These are phyloP conservation scores for Nanorana parkeri DNA, from an alignment of 2,113 vertebrate genomes.

Conservation along the genomic window DNA sequence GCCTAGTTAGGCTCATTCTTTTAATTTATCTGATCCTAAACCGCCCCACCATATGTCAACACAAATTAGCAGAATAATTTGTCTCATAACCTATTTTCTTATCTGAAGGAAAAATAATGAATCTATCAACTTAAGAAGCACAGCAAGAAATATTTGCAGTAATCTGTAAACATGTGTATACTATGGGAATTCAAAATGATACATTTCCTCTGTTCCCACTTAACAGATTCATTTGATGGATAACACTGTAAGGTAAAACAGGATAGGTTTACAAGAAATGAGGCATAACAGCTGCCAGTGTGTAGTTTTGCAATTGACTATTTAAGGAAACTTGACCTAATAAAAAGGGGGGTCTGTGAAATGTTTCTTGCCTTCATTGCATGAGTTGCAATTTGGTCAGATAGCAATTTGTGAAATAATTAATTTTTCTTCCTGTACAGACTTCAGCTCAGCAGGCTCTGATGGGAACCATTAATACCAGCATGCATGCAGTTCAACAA, in stretches of 20 bases:
- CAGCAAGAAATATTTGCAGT: slow-evolving; percentile 19
- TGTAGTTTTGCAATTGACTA: not conserved
- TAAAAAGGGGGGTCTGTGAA: not conserved
- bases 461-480: slow-evolving; percentile 98
- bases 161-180: slow-evolving; percentile 1
- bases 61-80: slow-evolving; percentile 34
- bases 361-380: too few species aligned
- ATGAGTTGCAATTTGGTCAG: too few species aligned
- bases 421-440: slow-evolving; percentile 69
- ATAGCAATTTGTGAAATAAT: not conserved
- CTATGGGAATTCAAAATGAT: not conserved
- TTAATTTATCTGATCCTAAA: slow-evolving; percentile 16
- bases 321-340: not conserved
- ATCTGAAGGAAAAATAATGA: not conserved
- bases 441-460: slow-evolving; percentile 96
- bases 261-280: too few species aligned
- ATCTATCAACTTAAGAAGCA: not conserved
- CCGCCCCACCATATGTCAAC: slow-evolving; percentile 20
- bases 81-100: slow-evolving; percentile 39
- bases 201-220: not conserved
- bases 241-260: too few species aligned
- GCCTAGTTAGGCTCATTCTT: slow-evolving; percentile 4
- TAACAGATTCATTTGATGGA: not conserved
- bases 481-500: slow-evolving; percentile 96
- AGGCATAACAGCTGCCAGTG: not conserved